Evolutionary conservation across 2,888 invertebrate genomes (phyloP).

Genomic region (Malachius bipustulatus): DNA sequence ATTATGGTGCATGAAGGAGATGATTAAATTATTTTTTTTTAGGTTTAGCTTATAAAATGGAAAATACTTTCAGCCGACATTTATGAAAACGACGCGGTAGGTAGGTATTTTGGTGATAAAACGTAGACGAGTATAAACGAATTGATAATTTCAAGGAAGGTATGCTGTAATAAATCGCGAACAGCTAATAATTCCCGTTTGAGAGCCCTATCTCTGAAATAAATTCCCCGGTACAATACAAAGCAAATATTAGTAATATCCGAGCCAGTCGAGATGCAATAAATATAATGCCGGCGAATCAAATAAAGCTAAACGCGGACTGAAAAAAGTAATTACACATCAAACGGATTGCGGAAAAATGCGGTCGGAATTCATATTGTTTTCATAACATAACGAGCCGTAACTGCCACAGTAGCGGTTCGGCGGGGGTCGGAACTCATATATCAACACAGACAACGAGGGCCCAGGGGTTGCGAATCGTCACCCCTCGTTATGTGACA

Average conservation of each 20-base stretch:
- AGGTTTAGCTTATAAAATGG: too few relatives aligned
- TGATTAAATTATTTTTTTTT: too few relatives aligned
- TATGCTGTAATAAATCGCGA: background rate
- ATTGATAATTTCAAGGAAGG: too few relatives aligned
- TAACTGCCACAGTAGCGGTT: too few relatives aligned
- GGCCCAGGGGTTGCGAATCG: constrained; percentile 20
- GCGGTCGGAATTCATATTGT: constrained; percentile 40
- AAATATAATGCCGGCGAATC: constrained; percentile 33
- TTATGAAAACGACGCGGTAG: too few relatives aligned
- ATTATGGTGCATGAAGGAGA: too few relatives aligned
- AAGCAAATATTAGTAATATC: constrained; percentile 1
- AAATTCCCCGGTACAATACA: constrained; percentile 1
- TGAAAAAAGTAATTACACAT: constrained; percentile 39
- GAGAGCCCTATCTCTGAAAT: constrained; percentile 2
- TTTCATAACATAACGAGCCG: constrained; percentile 36
- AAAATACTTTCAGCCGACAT: too few relatives aligned
- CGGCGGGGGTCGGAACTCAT: constrained; percentile 30
- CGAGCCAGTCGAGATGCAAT: constrained; percentile 25
- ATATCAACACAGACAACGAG: constrained; percentile 33
- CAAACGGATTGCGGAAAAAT: constrained; percentile 37
- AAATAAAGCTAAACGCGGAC: constrained; percentile 31
- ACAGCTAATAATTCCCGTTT: background rate
- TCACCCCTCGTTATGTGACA: constrained; percentile 23
- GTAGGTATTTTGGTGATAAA: too few relatives aligned
- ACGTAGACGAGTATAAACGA: too few relatives aligned